Conservation (phyloP, 1,140 invertebrate genomes). For the Bombus waltoni region DNA sequence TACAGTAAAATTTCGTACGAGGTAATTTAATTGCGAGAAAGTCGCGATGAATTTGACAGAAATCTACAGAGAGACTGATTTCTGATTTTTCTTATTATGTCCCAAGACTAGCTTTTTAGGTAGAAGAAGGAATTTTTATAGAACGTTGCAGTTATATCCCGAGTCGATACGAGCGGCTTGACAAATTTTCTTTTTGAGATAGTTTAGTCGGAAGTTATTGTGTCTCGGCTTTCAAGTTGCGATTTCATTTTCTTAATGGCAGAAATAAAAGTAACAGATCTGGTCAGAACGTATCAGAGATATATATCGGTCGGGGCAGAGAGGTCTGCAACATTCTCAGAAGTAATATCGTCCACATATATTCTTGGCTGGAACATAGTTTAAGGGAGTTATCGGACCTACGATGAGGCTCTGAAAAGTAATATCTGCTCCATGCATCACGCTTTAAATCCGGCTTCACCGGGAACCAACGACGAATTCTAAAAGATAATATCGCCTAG, state of each 20-base stretch:
- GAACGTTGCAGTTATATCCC: too few species aligned
- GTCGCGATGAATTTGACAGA: neutral
- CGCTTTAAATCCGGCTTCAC: conserved; percentile 26
- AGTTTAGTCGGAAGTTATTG: neutral
- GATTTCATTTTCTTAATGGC: conserved; percentile 21
- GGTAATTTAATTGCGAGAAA: neutral
- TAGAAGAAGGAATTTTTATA: too few species aligned
- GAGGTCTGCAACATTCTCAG: neutral
- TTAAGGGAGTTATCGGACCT: conserved; percentile 30
- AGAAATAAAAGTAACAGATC: neutral
- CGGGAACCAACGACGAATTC: conserved; percentile 10
- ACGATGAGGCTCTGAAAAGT: conserved; percentile 29
- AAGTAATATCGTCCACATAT: conserved; percentile 23
- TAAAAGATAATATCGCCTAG: neutral
- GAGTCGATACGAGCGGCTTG: too few species aligned
- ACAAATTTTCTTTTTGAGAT: neutral
- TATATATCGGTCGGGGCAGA: too few species aligned
- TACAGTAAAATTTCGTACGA: neutral
- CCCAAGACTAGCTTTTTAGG: too few species aligned
- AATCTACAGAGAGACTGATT: neutral
- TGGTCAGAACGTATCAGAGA: neutral
- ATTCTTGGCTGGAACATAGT: conserved; percentile 14
- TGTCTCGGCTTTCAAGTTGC: too few species aligned
- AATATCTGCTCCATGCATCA: conserved; percentile 34
- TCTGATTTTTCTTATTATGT: too few species aligned